phyloP scores from a whole-genome alignment of 2,888 invertebrate species.

The Rambutsinella grinnellia region DNA sequence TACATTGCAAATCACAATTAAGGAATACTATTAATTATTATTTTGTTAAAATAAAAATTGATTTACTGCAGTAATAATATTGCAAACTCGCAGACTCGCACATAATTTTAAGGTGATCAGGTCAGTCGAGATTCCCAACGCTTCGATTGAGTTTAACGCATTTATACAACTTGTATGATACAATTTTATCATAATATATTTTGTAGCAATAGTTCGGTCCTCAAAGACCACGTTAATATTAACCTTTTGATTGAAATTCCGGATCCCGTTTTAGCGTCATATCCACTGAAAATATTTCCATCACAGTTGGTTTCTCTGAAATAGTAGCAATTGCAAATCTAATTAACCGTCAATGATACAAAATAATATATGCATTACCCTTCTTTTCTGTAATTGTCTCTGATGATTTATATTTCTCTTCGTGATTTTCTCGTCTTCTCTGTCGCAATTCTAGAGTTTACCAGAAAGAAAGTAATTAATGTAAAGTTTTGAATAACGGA shows the following conservation, averaged over 20 bases:
- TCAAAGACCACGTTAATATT: background rate
- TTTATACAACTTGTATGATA: too few species aligned
- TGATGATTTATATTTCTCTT: constrained; percentile 38
- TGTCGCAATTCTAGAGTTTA: constrained; percentile 24
- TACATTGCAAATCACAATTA: too few species aligned
- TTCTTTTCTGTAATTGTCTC: constrained; percentile 12
- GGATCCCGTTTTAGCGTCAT: constrained; percentile 58
- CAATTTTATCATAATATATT: too few species aligned
- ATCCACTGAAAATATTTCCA: constrained; percentile 62
- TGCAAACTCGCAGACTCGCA: too few species aligned
- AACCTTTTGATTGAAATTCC: background rate
- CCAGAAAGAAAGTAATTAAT: background rate
- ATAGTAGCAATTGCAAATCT: constrained; percentile 5
- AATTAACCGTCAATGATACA: background rate
- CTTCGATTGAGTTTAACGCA: too few species aligned
- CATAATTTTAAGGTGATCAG: too few species aligned
- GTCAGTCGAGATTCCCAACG: too few species aligned
- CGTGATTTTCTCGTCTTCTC: constrained; percentile 32
- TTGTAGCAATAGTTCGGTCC: too few species aligned
- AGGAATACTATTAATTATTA: too few species aligned
- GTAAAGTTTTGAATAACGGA: background rate
- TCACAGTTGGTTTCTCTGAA: constrained; percentile 54
- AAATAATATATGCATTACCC: constrained; percentile 21
- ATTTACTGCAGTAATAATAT: too few species aligned
- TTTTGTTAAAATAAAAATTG: too few species aligned